A percentile compares a stretch with the other conserved stretches of the same genome.
Evolutionary conservation across 1,140 invertebrate genomes (phyloP).

Genomic region (Proales similis): DNA sequence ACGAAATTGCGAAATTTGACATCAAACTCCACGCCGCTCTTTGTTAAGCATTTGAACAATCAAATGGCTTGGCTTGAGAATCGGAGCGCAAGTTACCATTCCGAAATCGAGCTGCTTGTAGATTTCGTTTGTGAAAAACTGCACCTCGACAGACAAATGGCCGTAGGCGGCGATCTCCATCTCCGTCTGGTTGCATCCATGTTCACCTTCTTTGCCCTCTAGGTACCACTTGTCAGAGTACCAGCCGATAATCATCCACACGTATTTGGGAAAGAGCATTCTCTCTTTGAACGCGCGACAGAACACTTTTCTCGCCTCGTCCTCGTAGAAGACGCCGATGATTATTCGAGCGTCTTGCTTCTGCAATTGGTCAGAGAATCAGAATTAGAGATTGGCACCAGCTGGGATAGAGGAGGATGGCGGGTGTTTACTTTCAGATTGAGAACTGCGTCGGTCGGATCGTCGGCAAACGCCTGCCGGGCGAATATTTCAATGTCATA

Average conservation of each 20-base stretch:
- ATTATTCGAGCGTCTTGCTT: slow-evolving; percentile 89
- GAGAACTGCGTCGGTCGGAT: slow-evolving; percentile 87
- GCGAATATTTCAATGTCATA: slow-evolving; percentile 81
- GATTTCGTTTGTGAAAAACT: slow-evolving; percentile 31
- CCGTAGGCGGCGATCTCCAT: slow-evolving; percentile 86
- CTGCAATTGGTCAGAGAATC: slow-evolving; percentile 45
- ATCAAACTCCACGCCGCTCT: slow-evolving; percentile 22
- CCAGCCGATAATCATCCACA: slow-evolving; percentile 99
- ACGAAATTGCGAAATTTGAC: slow-evolving; percentile 28
- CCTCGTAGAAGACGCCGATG: slow-evolving; percentile 94
- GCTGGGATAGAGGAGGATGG: not conserved
- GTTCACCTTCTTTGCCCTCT: slow-evolving; percentile 69
- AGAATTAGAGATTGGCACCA: not conserved
- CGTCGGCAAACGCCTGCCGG: slow-evolving; percentile 88
- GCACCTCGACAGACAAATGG: slow-evolving; percentile 90
- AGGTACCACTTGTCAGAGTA: slow-evolving; percentile 99
- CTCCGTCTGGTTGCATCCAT: slow-evolving; percentile 83
- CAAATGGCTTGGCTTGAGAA: not conserved
- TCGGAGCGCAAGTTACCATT: not conserved
- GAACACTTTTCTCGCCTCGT: slow-evolving; percentile 83
- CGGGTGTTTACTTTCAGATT: slow-evolving; percentile 65
- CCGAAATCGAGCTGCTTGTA: slow-evolving; percentile 32
- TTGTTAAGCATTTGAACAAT: slow-evolving; percentile 9
- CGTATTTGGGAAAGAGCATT: slow-evolving; percentile 87
- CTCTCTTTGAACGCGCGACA: slow-evolving; percentile 80